Conservation (phyloP, 1,140 invertebrate species). For the Drosophila neocordata region DNA sequence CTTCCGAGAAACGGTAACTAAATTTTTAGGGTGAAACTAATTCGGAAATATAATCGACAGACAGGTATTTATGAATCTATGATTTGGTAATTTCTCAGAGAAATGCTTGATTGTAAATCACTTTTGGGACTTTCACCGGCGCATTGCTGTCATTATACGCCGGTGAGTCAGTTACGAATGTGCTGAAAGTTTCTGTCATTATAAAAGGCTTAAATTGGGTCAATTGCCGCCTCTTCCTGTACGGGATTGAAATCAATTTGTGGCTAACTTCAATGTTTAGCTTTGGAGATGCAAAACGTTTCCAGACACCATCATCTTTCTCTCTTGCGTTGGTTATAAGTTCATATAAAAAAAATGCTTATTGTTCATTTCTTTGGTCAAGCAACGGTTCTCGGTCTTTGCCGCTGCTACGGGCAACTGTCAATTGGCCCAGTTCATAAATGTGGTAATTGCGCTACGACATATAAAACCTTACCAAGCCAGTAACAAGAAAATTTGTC, state of each 20-base stretch:
- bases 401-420: constrained; percentile 40
- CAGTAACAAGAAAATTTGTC: constrained; percentile 24
- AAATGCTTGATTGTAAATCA: constrained; percentile 13
- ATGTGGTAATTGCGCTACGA: constrained; percentile 73
- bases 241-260: constrained; percentile 54
- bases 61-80: constrained; percentile 6
- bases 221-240: constrained; percentile 50
- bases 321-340: constrained; percentile 17
- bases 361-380: constrained; percentile 22
- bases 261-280: constrained; percentile 31
- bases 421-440: constrained; percentile 77
- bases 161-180: constrained; percentile 32
- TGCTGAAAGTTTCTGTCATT: constrained; percentile 52
- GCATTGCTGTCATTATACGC: constrained; percentile 38
- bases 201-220: constrained; percentile 45
- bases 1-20: no score
- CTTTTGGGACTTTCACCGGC: constrained; percentile 49
- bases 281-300: constrained; percentile 32
- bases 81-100: constrained; percentile 15
- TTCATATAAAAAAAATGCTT: constrained; percentile 33
- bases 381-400: constrained; percentile 13
- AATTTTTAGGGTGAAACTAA: no score
- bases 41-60: no score
- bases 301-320: constrained; percentile 29
- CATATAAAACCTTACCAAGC: constrained; percentile 46